Evolutionary conservation across 2,113 vertebrate species (phyloP).

Genomic region (Nerophis lumbriciformis): DNA sequence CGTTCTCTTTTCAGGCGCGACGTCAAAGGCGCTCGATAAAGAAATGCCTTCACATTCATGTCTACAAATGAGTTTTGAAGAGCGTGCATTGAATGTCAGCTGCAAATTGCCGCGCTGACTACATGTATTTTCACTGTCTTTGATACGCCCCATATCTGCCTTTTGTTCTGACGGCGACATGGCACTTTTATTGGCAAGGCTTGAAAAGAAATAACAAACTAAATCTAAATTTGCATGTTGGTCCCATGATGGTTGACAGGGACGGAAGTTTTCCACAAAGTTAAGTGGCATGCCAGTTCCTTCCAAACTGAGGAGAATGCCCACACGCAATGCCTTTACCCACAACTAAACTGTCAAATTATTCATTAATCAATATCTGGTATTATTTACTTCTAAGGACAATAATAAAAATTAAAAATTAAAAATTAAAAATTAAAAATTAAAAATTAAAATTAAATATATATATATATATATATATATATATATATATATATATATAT

Average conservation of each 20-base stretch:
- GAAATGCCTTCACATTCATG: conserved; percentile 25
- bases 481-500: too few relatives aligned
- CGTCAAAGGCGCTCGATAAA: conserved; percentile 33
- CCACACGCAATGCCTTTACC: too few relatives aligned
- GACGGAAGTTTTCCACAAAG: conserved; percentile 31
- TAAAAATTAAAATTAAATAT: too few relatives aligned
- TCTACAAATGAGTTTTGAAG: conserved; percentile 50
- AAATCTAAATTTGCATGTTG: conserved; percentile 53
- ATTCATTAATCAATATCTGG: too few relatives aligned
- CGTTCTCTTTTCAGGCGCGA: conserved; percentile 9
- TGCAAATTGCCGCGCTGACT: conserved; percentile 42
- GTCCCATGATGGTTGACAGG: conserved; percentile 34
- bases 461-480: too few relatives aligned
- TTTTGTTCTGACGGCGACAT: conserved; percentile 60
- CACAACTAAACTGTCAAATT: too few relatives aligned
- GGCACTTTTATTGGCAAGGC: conserved; percentile 48
- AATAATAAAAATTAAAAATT: too few relatives aligned
- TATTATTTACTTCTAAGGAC: too few relatives aligned
- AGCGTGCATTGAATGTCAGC: conserved; percentile 33
- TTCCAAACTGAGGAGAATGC: too few relatives aligned
- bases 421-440: too few relatives aligned
- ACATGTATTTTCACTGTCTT: conserved; percentile 45
- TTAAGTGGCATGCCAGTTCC: conserved; percentile 7
- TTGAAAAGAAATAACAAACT: conserved; percentile 48
- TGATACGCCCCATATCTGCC: conserved; percentile 46